Evolutionary conservation across 2,797 vertebrate genomes (phyloP), one percentile per base, ranked within the genome.

Genomic region (Calcarius lapponicus): DNA sequence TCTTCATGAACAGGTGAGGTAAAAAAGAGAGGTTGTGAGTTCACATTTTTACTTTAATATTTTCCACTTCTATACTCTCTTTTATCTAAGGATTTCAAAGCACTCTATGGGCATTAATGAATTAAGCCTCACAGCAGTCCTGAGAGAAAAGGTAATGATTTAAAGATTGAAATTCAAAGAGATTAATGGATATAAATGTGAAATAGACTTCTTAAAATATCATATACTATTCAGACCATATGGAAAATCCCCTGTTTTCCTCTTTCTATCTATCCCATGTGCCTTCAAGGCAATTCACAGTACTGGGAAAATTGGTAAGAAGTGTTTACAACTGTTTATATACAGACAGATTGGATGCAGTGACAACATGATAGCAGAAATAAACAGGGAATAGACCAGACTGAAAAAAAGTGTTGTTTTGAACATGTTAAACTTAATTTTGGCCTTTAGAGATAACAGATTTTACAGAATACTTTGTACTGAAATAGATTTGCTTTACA

Each of bases 81-180:
- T 97, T 96, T 91, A 94, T 96, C 87, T 92, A 57, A 91, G 26
- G 60, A 86, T 96, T 96, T 97, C 96, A 96, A 96, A 96, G 92
- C 42, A 73, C 58, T 94, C n/a, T 64, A 42, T 0, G 38, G 85
- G 86, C 89, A 81, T 90, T 90, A 94, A 95, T 94, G 92, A 95
- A 96, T 94, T 95, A 91, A 92, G 73, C 28, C 70, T 94, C 93
- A 48, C 58, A 88, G 76, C 40, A 60, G 69, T 81, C 54, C 72
- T 93, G 73, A 70, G 89, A 96, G 92, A 71, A 86, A 86, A 90
- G 51, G 48, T 90, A 91, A 81, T 88, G 82, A 86, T 64, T 91
- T 94, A 88, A 94, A 92, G 91, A 88, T 26, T 84, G 85, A 88
- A 93, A 94, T 90, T 91, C 82, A 90, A 88, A 76, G 89, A 90